Evolutionary conservation across 2,797 vertebrate species (phyloP).

Genomic region (Coendou prehensilis): DNA sequence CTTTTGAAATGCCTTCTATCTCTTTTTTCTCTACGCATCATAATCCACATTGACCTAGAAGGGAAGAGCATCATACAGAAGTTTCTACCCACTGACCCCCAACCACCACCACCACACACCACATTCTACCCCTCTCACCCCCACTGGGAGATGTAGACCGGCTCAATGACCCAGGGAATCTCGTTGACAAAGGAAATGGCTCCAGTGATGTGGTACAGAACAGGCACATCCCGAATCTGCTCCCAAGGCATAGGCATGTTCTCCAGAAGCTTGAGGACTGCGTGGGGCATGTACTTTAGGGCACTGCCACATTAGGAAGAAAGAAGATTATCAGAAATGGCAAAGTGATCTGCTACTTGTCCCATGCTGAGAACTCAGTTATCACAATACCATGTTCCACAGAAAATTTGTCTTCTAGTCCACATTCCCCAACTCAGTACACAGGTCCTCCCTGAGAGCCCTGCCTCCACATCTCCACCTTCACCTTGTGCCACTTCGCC

Average conservation of each 20-base stretch:
- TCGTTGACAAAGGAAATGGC: conserved; percentile 99
- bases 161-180: conserved; percentile 99
- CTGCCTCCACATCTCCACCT: background rate
- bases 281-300: conserved; percentile 99
- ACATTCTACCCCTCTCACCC: conserved; percentile 90
- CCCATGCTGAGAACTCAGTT: background rate
- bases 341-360: background rate
- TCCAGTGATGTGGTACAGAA: conserved; percentile 99
- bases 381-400: background rate
- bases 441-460: background rate
- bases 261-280: conserved; percentile 98
- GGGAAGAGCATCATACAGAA: rapidly evolving
- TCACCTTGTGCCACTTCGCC: background rate
- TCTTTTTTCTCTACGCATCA: conserved; percentile 99
- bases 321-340: background rate
- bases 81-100: background rate
- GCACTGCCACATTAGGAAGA: conserved; percentile 89
- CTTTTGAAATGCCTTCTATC: conserved; percentile 99
- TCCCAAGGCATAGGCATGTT: conserved; percentile 99
- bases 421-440: background rate
- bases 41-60: conserved; percentile 99
- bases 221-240: conserved; percentile 98
- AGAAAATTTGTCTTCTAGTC: background rate
- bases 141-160: conserved; percentile 99
- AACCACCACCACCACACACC: background rate